Percentiles rank a stretch among this genome's conserved stretches.
Conservation (phyloP, 2,113 vertebrate species). For the Chaetorhynchus papuensis region DNA sequence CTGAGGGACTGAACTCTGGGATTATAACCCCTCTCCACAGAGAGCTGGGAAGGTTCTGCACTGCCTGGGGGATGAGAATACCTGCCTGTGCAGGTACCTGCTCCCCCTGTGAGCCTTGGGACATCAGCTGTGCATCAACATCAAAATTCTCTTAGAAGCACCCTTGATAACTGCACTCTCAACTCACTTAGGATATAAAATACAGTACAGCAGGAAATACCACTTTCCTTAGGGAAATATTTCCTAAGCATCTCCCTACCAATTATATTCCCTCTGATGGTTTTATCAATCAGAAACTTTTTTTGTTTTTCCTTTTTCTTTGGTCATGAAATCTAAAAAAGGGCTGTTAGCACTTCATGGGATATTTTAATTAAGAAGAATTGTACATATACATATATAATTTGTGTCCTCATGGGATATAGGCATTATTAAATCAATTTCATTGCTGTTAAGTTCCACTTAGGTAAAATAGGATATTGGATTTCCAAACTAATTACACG, state of each 20-base stretch:
- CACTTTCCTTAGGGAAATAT: neutral
- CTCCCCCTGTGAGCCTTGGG: neutral
- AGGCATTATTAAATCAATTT: neutral
- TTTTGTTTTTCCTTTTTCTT: neutral
- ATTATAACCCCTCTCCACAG: fast-evolving
- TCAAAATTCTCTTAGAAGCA: neutral
- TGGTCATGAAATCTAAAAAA: neutral
- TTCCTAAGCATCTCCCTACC: neutral
- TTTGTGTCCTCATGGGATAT: neutral
- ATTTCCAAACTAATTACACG: slow-evolving; percentile 24
- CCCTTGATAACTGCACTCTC: neutral
- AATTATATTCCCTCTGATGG: neutral
- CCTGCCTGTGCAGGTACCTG: too few relatives aligned
- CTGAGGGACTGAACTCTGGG: fast-evolving
- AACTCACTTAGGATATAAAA: neutral
- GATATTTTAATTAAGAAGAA: neutral
- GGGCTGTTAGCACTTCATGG: neutral
- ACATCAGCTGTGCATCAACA: neutral
- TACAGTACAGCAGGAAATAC: neutral
- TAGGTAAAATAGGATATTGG: neutral
- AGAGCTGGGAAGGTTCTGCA: neutral
- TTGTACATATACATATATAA: neutral
- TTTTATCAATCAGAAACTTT: neutral
- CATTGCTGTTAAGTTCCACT: neutral
- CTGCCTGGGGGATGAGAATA: too few relatives aligned